Conservation (phyloP, 2,797 vertebrate genomes). For the Labroides dimidiatus region DNA sequence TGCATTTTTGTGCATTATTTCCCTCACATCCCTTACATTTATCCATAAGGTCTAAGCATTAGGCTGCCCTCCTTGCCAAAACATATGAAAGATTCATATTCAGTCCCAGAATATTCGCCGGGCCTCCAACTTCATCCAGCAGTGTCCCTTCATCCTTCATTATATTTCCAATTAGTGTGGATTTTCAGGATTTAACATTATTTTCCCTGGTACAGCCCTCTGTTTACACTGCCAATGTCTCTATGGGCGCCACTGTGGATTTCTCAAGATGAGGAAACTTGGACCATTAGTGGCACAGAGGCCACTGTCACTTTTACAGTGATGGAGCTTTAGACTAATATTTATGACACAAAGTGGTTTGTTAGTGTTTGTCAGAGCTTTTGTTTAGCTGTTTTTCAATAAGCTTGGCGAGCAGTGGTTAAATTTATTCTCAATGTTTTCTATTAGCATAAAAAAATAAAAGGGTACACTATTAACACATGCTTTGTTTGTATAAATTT, state of each 20-base stretch:
- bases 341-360: constrained; percentile 39
- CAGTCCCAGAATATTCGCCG: constrained; percentile 62
- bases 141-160: constrained; percentile 75
- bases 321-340: constrained; percentile 38
- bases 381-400: constrained; percentile 20
- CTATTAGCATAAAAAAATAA: not conserved
- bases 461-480: not conserved
- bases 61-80: constrained; percentile 48
- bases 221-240: constrained; percentile 63
- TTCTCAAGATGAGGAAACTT: constrained; percentile 40
- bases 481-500: not conserved
- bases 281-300: constrained; percentile 45
- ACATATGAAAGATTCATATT: constrained; percentile 56
- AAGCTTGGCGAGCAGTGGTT: not conserved
- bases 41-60: constrained; percentile 25
- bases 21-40: too few species aligned
- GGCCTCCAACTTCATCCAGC: constrained; percentile 66
- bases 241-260: constrained; percentile 43
- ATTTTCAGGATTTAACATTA: constrained; percentile 70
- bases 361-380: constrained; percentile 29
- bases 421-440: not conserved
- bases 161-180: constrained; percentile 77
- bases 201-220: constrained; percentile 42
- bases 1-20: too few species aligned
- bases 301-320: constrained; percentile 19